These are phyloP conservation scores for Hybognathus amarus DNA, from an alignment of 2,797 vertebrate genomes.

Conservation along the genomic window DNA sequence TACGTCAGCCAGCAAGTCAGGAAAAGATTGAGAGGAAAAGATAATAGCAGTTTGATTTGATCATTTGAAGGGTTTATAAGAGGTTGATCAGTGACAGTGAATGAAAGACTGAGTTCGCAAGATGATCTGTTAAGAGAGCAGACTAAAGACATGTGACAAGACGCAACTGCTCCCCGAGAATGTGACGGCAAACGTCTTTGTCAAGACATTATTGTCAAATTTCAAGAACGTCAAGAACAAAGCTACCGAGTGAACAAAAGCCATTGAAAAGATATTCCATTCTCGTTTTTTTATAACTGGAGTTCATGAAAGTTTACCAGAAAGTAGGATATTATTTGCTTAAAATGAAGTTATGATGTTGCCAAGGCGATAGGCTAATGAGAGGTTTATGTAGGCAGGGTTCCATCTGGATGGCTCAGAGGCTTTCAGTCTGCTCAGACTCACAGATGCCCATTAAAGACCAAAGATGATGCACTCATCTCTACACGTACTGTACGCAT, in stretches of 20 bases:
- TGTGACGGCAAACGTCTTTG: conserved; percentile 15
- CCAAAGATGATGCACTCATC: conserved; percentile 42
- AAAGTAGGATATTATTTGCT: conserved; percentile 42
- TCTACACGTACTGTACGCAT: conserved; percentile 10
- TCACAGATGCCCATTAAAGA: conserved; percentile 70
- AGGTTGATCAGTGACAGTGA: conserved; percentile 50
- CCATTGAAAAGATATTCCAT: conserved; percentile 5
- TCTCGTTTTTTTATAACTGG: background rate
- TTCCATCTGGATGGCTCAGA: conserved; percentile 71
- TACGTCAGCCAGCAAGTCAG: conserved; percentile 8
- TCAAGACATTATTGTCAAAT: conserved; percentile 32
- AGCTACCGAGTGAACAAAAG: conserved; percentile 1
- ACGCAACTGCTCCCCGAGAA: conserved; percentile 35
- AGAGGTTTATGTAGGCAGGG: conserved; percentile 52
- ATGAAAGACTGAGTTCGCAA: conserved; percentile 48
- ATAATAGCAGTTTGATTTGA: conserved; percentile 20
- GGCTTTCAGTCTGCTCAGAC: conserved; percentile 62
- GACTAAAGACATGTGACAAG: conserved; percentile 43
- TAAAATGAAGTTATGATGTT: conserved; percentile 45
- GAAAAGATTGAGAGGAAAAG: background rate
- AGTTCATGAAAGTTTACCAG: conserved; percentile 23
- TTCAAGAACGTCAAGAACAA: conserved; percentile 21
- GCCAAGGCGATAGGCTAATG: conserved; percentile 55
- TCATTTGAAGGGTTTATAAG: conserved; percentile 26
- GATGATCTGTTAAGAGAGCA: conserved; percentile 41